These are phyloP conservation scores for Agrypnia vestita DNA, from an alignment of 1,140 invertebrate species.

Conservation along the genomic window DNA sequence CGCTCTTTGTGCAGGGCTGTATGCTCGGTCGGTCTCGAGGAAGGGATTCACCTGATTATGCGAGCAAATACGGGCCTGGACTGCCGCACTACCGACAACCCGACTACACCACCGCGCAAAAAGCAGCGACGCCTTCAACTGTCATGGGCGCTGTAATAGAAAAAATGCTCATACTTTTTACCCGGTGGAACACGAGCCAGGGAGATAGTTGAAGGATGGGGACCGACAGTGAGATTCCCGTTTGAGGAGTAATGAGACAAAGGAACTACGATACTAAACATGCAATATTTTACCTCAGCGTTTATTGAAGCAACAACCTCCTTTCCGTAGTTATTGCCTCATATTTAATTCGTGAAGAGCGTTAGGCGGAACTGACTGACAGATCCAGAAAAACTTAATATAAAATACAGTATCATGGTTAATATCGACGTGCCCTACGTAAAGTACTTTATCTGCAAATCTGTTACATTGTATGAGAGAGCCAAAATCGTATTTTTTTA, in stretches of 20 bases:
- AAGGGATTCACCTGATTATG: conserved; percentile 28
- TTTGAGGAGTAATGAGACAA: conserved; percentile 20
- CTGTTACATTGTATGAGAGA: no score
- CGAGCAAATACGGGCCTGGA: conserved; percentile 26
- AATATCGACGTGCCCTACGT: no score
- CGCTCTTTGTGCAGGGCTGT: conserved; percentile 25
- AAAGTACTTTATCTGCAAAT: no score
- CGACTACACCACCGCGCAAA: neutral
- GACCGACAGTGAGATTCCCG: neutral
- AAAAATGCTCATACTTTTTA: neutral
- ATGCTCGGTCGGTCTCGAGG: neutral
- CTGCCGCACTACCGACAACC: conserved; percentile 1
- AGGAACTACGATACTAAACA: conserved; percentile 18
- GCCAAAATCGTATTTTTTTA: no score
- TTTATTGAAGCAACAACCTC: conserved; percentile 10
- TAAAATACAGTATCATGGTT: no score
- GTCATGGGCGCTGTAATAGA: neutral
- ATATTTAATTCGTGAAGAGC: neutral
- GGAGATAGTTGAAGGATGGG: neutral
- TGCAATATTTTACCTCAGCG: conserved; percentile 14
- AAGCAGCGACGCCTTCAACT: neutral
- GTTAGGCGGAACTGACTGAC: neutral
- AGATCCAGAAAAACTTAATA: no score
- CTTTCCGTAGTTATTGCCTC: neutral
- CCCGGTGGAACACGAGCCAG: neutral